Base-by-base conservation (phyloP, 2,113 vertebrate species). In the Sinocyclocheilus rhinocerous region DNA sequence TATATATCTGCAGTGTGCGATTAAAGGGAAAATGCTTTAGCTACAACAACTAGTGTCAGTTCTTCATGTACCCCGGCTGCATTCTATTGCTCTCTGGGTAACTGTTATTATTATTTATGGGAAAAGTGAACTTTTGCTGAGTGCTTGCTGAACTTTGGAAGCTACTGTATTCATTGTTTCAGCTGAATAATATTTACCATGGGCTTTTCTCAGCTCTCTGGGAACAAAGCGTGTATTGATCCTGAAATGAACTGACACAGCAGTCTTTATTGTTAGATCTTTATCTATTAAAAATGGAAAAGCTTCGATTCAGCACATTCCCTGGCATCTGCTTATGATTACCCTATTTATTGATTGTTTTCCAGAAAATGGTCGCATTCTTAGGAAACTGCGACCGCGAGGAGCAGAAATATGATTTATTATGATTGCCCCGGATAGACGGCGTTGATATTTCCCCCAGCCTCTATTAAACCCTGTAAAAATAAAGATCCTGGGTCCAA, bases 241-340 rank as follows among this genome's bases (percentile, higher is more conserved):
- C 96, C 95, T 92, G 94, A 97, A 98, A 98, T 96, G 96, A 97
- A 98, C 97, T 97, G 95, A 97, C 98, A 97, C 97, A 98, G 97
- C 97, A 98, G 96, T 97, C 97, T 96, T 96, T 98, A 99, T 99
- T 99, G 97, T 98, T 97, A 97, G 97, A 98, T 98, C 96, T 98
- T 97, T 99, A 99, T 99, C 97, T 99, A 98, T 99, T 99, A 98
- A 97, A 98, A 98, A 97, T 96, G 95, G 96, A 96, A 97, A 98
- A 98, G 95, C 96, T 93, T 95, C 95, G 95, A 95, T 98, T 99
- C 98, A 99, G 98, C 98, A 99, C 97, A 99, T 99, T 99, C 97
- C 96, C 96, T 96, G 95, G 97, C 96, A 95, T 97, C 96, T 96
- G 94, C 95, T 96, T 94, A 94, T 95, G 95, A 96, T 96, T 96